A percentile compares a stretch with the other conserved stretches of the same genome.
Evolutionary conservation across 2,113 vertebrate species (phyloP).

Genomic region (Plotosus lineatus): DNA sequence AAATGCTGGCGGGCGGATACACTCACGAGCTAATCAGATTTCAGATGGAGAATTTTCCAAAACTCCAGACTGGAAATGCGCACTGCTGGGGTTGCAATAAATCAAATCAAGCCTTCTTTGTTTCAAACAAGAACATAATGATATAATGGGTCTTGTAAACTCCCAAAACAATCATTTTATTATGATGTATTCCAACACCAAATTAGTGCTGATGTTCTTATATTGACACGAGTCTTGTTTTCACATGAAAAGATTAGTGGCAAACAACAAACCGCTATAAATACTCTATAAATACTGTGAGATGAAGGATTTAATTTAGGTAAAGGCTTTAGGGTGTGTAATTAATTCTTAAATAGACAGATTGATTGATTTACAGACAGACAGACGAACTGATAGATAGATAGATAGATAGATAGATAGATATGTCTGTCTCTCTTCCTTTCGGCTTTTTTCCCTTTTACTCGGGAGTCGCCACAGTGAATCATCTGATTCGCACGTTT

Average conservation of each 20-base stretch:
- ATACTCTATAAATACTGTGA: background rate
- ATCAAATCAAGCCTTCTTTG: slow-evolving; percentile 32
- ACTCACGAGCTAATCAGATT: slow-evolving; percentile 43
- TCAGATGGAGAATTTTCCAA: slow-evolving; percentile 43
- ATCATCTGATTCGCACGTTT: too few relatives aligned
- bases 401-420: too few relatives aligned
- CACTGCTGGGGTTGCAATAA: slow-evolving; percentile 20
- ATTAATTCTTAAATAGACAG: background rate
- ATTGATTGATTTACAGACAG: too few relatives aligned
- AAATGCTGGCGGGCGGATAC: slow-evolving; percentile 39
- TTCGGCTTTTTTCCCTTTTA: too few relatives aligned
- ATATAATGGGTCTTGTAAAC: slow-evolving; percentile 23
- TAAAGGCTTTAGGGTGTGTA: background rate
- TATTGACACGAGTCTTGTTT: background rate
- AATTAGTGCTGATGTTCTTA: background rate
- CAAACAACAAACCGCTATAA: background rate
- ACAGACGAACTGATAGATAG: too few relatives aligned
- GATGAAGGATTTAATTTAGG: background rate
- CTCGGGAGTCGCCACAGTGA: too few relatives aligned
- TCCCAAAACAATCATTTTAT: slow-evolving; percentile 3
- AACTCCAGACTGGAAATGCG: slow-evolving; percentile 35
- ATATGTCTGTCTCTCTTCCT: too few relatives aligned
- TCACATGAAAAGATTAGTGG: background rate
- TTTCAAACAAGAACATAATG: slow-evolving; percentile 10
- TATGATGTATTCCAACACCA: slow-evolving; percentile 13